Evolutionary conservation across 2,888 invertebrate genomes (phyloP).

Genomic region (Colostygia pectinataria): DNA sequence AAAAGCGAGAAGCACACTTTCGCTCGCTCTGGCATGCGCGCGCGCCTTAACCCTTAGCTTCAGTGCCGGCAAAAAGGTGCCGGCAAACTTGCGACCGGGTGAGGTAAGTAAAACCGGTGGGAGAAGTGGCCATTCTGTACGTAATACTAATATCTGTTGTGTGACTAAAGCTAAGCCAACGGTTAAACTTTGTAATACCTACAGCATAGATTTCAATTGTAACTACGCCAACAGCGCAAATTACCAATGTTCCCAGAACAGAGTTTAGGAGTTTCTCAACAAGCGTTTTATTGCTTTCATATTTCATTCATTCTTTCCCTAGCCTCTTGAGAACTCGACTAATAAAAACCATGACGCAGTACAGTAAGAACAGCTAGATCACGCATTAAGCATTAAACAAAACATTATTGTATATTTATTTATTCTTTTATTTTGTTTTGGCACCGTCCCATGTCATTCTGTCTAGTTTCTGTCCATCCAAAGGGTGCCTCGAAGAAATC

Average conservation of each 20-base stretch:
- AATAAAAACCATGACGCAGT: constrained; percentile 29
- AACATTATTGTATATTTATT: background rate
- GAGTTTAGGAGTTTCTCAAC: constrained; percentile 37
- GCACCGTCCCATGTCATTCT: no score
- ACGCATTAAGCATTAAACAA: background rate
- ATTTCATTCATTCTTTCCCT: constrained; percentile 38
- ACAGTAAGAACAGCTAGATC: constrained; percentile 4
- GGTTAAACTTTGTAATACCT: background rate
- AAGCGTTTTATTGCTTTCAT: constrained; percentile 39
- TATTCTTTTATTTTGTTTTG: no score
- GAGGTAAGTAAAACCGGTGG: no score
- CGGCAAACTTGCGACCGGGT: no score
- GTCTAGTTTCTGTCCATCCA: no score
- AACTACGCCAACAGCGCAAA: constrained; percentile 24
- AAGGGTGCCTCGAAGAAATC: no score
- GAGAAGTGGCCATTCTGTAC: no score
- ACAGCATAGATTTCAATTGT: constrained; percentile 19
- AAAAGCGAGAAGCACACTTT: no score
- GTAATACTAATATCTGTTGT: background rate
- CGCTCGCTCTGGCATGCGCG: no score
- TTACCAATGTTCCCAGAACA: constrained; percentile 33
- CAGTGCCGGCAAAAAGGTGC: no score
- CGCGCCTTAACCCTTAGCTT: no score
- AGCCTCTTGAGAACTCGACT: constrained; percentile 35
- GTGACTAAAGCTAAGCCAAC: no score